These are phyloP conservation scores for Gasteruption jaculator DNA, from an alignment of 2,888 invertebrate genomes.

Conservation along the genomic window DNA sequence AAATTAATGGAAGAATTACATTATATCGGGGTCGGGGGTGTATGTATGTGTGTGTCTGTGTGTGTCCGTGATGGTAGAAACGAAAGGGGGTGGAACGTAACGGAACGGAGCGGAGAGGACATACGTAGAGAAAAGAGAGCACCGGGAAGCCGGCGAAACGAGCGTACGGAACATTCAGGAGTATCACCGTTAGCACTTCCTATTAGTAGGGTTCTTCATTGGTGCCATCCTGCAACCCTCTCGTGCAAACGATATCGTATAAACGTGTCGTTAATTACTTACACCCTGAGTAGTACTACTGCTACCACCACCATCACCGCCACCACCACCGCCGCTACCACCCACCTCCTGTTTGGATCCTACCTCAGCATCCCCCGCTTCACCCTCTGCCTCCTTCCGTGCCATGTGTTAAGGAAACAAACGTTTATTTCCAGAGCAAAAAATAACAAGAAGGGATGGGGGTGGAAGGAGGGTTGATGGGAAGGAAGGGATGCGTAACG, in stretches of 20 bases:
- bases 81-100: slow-evolving; percentile 15
- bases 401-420: slow-evolving; percentile 40
- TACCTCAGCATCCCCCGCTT: slow-evolving; percentile 20
- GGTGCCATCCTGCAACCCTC: slow-evolving; percentile 33
- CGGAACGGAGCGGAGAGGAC: slow-evolving; percentile 12
- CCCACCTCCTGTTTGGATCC: slow-evolving; percentile 20
- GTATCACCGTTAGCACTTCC: slow-evolving; percentile 46
- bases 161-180: slow-evolving; percentile 32
- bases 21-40: slow-evolving; percentile 25
- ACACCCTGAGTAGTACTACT: too few species aligned
- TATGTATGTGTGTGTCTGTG: too few species aligned
- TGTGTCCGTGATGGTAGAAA: slow-evolving; percentile 14
- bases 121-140: slow-evolving; percentile 2
- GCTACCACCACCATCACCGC: too few species aligned
- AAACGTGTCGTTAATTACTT: slow-evolving; percentile 47
- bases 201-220: slow-evolving; percentile 46
- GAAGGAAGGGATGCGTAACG: neutral
- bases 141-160: slow-evolving; percentile 11
- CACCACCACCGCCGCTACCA: slow-evolving; percentile 14
- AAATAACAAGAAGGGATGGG: slow-evolving; percentile 9
- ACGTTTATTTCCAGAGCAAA: slow-evolving; percentile 36
- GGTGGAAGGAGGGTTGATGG: slow-evolving; percentile 7
- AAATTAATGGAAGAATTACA: slow-evolving; percentile 48
- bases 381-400: slow-evolving; percentile 24
- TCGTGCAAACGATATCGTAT: slow-evolving; percentile 43